Conservation (phyloP, 2,888 invertebrate genomes). For the Leuctra nigra region DNA sequence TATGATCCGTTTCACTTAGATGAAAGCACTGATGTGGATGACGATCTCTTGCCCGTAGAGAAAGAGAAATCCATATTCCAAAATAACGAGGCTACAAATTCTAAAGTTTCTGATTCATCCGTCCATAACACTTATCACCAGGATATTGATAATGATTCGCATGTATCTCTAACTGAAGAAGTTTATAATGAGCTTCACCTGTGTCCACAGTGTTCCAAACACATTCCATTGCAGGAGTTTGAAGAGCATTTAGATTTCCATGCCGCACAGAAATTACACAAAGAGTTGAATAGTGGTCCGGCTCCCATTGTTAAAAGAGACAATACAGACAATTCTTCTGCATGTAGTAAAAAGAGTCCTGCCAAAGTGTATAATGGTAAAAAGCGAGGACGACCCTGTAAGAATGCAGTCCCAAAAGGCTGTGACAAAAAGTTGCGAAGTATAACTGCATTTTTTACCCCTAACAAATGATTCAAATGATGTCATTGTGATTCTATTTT, state of each 20-base stretch:
- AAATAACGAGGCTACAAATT: too few relatives aligned
- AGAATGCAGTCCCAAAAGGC: background rate
- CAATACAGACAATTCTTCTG: too few relatives aligned
- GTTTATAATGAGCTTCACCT: constrained; percentile 38
- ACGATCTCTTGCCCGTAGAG: too few relatives aligned
- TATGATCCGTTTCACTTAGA: background rate
- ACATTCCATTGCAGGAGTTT: constrained; percentile 53
- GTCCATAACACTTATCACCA: background rate
- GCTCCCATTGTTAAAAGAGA: background rate
- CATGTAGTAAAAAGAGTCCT: constrained; percentile 6
- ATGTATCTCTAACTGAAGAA: constrained; percentile 23
- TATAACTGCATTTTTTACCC: constrained; percentile 31
- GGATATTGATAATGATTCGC: background rate
- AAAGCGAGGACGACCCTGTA: constrained; percentile 22
- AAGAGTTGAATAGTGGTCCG: constrained; percentile 48
- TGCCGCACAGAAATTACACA: constrained; percentile 68
- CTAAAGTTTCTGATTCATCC: background rate
- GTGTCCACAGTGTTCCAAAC: constrained; percentile 64
- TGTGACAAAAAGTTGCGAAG: constrained; percentile 29
- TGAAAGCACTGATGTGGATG: constrained; percentile 26
- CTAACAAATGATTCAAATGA: constrained; percentile 27
- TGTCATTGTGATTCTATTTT: too few relatives aligned
- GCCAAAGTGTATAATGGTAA: background rate
- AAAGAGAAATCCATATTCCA: too few relatives aligned
- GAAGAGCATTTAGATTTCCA: constrained; percentile 80